Evolutionary conservation across 2,888 invertebrate species (phyloP), one percentile per base, ranked within the genome.

Genomic region (Himalopsyche japonica): DNA sequence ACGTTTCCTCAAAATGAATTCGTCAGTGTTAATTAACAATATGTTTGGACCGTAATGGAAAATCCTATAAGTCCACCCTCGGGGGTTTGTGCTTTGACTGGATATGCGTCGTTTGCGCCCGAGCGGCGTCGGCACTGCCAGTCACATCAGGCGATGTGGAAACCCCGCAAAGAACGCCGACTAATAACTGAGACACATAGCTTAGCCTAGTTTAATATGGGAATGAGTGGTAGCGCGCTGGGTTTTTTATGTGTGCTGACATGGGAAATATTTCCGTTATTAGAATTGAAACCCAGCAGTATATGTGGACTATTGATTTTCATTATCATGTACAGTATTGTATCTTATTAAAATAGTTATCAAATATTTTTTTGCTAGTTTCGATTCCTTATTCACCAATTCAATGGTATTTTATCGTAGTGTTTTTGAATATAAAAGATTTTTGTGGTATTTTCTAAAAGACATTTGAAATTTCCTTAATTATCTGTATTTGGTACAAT

Each of bases 121-220:
- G 57, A 57, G 15, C 15, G 20, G 57, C 57, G 57, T 57, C 20
- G 57, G 57, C 24, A 43, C 43, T 43, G 15, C 43, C 43, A 57
- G 57, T 57, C 57, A 57, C 24, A 57, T 57, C 57, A 57, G n/a
- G 57, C 57, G 57, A 57, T 24, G 24, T 18, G n/a, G 64, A 81
- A 81, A 34, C 64, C 81, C 64, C 81, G 81, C 70, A 70, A 81
- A 81, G 81, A 70, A 81, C 70, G 81, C 64, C 32, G 70, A 81
- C 81, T 81, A 81, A 81, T 81, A 81, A 48, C 81, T 30, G 34
- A 43, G 78, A 57, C 57, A 57, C 57, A 57, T 20, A 20, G 57
- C 24, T 57, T 57, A 57, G 2, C 57, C 57, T 24, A 20, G n/a
- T 57, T 57, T 20, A 57, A 57, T 57, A 57, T 57, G 20, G 20